Conservation (phyloP, 2,797 vertebrate species). For the Pangasius djambal region DNA sequence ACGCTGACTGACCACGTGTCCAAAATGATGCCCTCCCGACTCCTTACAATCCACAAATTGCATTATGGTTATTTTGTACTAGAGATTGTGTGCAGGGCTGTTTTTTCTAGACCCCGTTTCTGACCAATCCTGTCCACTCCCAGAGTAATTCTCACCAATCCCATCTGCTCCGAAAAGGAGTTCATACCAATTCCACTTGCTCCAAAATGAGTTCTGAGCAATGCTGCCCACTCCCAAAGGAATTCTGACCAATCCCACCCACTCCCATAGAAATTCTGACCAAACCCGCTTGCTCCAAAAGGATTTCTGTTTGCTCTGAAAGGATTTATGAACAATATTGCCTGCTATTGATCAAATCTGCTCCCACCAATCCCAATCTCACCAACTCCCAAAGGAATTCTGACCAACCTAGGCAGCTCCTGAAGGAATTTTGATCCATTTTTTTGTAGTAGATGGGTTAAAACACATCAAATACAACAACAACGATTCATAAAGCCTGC, state of each 20-base stretch:
- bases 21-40: not conserved
- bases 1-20: not conserved
- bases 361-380: not conserved
- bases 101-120: not conserved
- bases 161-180: not conserved
- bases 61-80: not conserved
- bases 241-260: not conserved
- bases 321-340: not conserved
- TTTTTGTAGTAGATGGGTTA: not conserved
- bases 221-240: not conserved
- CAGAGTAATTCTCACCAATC: not conserved
- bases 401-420: not conserved
- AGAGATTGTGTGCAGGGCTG: not conserved
- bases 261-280: not conserved
- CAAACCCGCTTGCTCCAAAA: not conserved
- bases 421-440: not conserved
- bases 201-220: not conserved
- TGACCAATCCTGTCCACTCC: not conserved
- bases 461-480: not conserved
- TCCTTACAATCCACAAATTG: not conserved
- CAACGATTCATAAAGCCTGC: not conserved
- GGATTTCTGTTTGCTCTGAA: not conserved
- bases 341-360: not conserved
- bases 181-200: not conserved
- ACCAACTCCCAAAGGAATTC: not conserved